Evolutionary conservation across 2,888 invertebrate species (phyloP).

Genomic region (Cabera pusaria): DNA sequence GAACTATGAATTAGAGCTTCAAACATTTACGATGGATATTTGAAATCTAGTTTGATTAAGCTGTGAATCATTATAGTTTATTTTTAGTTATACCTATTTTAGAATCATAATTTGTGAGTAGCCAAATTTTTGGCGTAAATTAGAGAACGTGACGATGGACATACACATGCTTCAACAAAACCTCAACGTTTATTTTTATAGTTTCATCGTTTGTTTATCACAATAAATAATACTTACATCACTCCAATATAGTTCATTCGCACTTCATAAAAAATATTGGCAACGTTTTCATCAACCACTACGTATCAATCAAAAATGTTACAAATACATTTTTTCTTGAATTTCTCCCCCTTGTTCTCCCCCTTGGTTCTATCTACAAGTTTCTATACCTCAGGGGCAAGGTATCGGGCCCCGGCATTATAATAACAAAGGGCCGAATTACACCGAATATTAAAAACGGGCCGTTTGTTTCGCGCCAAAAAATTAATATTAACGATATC

Average conservation of each 20-base stretch:
- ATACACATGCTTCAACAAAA: too few species aligned
- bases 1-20: constrained; percentile 1
- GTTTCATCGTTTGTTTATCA: too few species aligned
- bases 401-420: constrained; percentile 55
- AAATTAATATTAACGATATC: constrained; percentile 84
- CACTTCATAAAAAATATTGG: too few species aligned
- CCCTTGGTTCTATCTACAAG: constrained; percentile 6
- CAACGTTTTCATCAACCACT: not conserved
- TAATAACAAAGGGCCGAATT: constrained; percentile 75
- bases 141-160: too few species aligned
- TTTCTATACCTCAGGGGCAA: constrained; percentile 25
- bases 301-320: not conserved
- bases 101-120: too few species aligned
- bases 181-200: too few species aligned
- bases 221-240: too few species aligned
- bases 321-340: constrained; percentile 9
- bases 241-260: too few species aligned
- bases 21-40: not conserved
- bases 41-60: too few species aligned
- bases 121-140: too few species aligned
- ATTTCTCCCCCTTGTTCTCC: constrained; percentile 17
- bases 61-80: too few species aligned
- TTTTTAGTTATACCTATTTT: too few species aligned
- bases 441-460: constrained; percentile 68
- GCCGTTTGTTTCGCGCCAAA: constrained; percentile 77